phyloP scores from a whole-genome alignment of 2,888 invertebrate genomes.

The Caenorhabditis macrosperma region DNA sequence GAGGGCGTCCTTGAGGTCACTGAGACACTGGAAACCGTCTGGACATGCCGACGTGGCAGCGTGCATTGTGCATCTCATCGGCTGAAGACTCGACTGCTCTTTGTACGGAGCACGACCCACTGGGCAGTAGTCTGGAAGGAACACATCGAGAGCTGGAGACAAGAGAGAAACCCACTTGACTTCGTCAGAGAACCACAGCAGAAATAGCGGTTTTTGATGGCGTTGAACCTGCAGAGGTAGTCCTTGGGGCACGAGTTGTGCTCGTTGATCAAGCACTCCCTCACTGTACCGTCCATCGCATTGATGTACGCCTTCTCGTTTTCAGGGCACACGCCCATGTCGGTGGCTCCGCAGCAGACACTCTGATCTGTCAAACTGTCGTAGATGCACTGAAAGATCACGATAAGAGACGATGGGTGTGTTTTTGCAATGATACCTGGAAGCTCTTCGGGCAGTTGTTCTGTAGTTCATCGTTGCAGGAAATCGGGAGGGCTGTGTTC shows the following conservation, averaged over 20 bases:
- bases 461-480: constrained; percentile 71
- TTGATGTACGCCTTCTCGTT: constrained; percentile 77
- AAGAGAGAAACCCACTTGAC: constrained; percentile 27
- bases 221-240: constrained; percentile 73
- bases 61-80: constrained; percentile 73
- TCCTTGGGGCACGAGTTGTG: constrained; percentile 71
- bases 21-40: constrained; percentile 70
- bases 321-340: constrained; percentile 73
- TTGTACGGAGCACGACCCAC: constrained; percentile 70
- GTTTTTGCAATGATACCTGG: constrained; percentile 44
- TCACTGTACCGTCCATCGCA: constrained; percentile 70
- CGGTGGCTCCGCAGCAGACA: constrained; percentile 76
- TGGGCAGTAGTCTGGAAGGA: constrained; percentile 68
- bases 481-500: constrained; percentile 69
- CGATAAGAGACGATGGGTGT: background rate
- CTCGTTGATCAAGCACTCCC: constrained; percentile 73
- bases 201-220: constrained; percentile 71
- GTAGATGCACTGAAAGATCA: constrained; percentile 58
- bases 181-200: constrained; percentile 71
- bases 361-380: constrained; percentile 68
- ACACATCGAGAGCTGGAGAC: background rate
- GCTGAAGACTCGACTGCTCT: constrained; percentile 67
- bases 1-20: constrained; percentile 69
- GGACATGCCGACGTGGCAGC: constrained; percentile 69
- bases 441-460: constrained; percentile 75